Evolutionary conservation across 2,888 invertebrate genomes (phyloP).

Genomic region (Thera britannica): DNA sequence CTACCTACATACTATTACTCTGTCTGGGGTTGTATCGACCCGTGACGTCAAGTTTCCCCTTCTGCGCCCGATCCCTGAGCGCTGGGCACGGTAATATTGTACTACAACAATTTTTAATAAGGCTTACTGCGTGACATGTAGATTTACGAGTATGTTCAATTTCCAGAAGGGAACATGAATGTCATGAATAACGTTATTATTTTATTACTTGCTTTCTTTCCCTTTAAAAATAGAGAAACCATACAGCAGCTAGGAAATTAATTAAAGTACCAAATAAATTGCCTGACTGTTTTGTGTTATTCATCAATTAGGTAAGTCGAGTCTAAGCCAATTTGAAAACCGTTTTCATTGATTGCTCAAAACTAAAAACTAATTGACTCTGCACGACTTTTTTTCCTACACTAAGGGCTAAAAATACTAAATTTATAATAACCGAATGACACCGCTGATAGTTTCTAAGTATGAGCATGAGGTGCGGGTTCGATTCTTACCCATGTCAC

Average conservation of each 20-base stretch:
- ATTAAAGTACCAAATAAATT: constrained; percentile 1
- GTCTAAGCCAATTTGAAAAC: constrained; percentile 5
- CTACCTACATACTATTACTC: constrained; percentile 5
- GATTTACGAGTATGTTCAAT: constrained; percentile 13
- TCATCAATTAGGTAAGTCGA: constrained; percentile 1
- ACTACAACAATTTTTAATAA: constrained; percentile 16
- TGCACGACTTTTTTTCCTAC: not conserved
- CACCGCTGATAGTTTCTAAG: too few species aligned
- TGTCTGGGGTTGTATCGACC: constrained; percentile 58
- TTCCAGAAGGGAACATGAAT: not conserved
- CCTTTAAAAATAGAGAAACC: not conserved
- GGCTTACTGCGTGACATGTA: constrained; percentile 15
- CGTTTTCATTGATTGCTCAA: not conserved
- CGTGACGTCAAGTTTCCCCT: constrained; percentile 55
- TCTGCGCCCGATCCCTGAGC: constrained; percentile 16
- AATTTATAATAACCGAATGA: not conserved
- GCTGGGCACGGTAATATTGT: constrained; percentile 14
- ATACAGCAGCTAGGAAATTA: constrained; percentile 1
- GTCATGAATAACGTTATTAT: not conserved
- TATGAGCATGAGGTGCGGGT: too few species aligned
- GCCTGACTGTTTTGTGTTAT: not conserved
- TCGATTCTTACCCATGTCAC: too few species aligned
- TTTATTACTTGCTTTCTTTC: not conserved
- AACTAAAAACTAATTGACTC: not conserved
- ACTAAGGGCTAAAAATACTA: not conserved